Evolutionary conservation across 2,797 vertebrate genomes (phyloP), one percentile per base, ranked within the genome.

Genomic region (Zonotrichia albicollis): DNA sequence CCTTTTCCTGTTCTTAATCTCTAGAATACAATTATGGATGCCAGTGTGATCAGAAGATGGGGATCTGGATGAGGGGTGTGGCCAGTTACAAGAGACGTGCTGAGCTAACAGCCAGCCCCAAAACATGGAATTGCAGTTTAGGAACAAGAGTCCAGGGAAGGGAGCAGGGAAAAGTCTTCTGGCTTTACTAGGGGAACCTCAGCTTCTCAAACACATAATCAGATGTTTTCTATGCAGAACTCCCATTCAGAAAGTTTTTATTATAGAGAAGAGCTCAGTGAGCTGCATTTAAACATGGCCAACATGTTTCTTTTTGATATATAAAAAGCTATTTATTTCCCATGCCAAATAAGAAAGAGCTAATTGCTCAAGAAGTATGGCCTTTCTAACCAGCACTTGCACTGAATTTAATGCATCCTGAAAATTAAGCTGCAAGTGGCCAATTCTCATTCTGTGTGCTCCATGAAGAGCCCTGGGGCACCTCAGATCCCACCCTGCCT

Each of bases 401-500:
- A 4, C 18, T 64, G 65, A 71, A 27, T 55, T 61, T 53, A 34
- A 26, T 15, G 1, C 22, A 38, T 70, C 30, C 36, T 76, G 60
- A 72, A 90, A 58, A 87, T 82, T 16, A 76, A 60, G 20, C 16
- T 64, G 2, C 36, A 51, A 25, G 5, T 29, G 25, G 22, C 36
- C 22, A 73, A 5, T 14, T 61, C 30, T 55, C 25, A 26, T 26
- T 13, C 22, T 0, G 0, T n/a, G 6, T 23, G n/a, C 38, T 75
- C 51, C 60, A 20, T 48, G 55, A 64, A 51, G 19, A 81, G 26
- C n/a, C 64, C 8, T 17, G n/a, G 11, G 10, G 6, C 13, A 58
- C 27, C 30, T 66, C 76, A 62, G 48, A 43, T 66, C 6, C n/a
- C 42, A 32, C n/a, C 54, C 32, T 75, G 16, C 17, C 12, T 66